Conservation (phyloP, 1,140 invertebrate genomes). For the Leptinotarsa lineolata region DNA sequence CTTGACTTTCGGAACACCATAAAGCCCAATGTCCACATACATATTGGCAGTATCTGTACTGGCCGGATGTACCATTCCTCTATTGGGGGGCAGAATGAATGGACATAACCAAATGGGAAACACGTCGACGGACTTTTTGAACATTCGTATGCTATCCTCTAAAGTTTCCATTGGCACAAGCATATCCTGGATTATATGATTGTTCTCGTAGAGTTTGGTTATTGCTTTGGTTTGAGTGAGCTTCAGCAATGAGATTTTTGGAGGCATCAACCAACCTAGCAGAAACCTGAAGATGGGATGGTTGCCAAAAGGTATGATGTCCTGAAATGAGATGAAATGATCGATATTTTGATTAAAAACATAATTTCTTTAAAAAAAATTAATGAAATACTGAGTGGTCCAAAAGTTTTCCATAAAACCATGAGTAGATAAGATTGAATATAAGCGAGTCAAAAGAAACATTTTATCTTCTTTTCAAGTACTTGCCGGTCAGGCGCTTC, state of each 20-base stretch:
- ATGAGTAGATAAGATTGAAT: no score
- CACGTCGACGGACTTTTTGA: conserved; percentile 73
- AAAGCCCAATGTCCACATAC: conserved; percentile 81
- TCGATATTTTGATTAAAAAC: no score
- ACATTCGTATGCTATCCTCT: conserved; percentile 65
- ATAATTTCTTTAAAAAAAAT: no score
- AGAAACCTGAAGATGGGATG: conserved; percentile 72
- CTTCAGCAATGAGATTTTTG: conserved; percentile 82
- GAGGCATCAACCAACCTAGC: conserved; percentile 81
- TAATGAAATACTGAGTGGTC: no score
- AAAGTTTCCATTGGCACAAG: conserved; percentile 71
- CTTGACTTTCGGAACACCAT: conserved; percentile 72
- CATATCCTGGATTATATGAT: conserved; percentile 86
- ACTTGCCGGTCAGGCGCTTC: no score
- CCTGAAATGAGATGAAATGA: conserved; percentile 59
- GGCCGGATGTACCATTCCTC: conserved; percentile 71
- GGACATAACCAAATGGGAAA: conserved; percentile 88
- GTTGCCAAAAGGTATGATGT: conserved; percentile 87
- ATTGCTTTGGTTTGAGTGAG: conserved; percentile 77
- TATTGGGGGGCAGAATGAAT: conserved; percentile 70
- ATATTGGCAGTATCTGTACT: conserved; percentile 56
- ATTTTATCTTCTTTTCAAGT: no score
- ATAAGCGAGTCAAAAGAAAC: no score
- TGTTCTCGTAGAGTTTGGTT: conserved; percentile 75
- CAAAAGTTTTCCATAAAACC: no score